phyloP scores from a whole-genome alignment of 2,113 vertebrate species.

The Carlito syrichta region DNA sequence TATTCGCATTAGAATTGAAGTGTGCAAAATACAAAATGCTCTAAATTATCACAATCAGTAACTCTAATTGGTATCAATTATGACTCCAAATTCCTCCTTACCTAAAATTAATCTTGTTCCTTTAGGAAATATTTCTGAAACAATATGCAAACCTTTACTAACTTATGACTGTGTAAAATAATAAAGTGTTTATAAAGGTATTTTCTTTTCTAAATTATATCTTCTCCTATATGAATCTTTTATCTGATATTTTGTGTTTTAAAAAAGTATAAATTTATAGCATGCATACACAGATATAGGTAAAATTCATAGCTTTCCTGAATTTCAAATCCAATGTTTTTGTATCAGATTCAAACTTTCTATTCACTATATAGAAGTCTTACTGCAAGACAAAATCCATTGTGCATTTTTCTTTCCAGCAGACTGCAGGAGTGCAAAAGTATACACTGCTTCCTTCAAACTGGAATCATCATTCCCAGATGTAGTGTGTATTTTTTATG shows the following conservation, averaged over 20 bases:
- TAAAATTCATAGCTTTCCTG: conserved; percentile 12
- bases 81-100: conserved; percentile 21
- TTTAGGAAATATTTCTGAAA: conserved; percentile 47
- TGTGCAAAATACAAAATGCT: conserved; percentile 49
- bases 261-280: background rate
- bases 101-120: conserved; percentile 49
- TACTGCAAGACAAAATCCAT: conserved; percentile 84
- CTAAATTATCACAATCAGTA: conserved; percentile 39
- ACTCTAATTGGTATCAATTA: conserved; percentile 59
- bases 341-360: conserved; percentile 74
- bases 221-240: background rate
- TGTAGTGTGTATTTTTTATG: conserved; percentile 87
- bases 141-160: background rate
- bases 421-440: conserved; percentile 82
- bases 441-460: conserved; percentile 85
- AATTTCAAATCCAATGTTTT: conserved; percentile 71
- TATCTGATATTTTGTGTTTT: background rate
- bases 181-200: background rate
- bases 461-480: conserved; percentile 88
- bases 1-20: conserved; percentile 55
- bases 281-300: background rate
- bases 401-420: conserved; percentile 81
- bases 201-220: background rate
- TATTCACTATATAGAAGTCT: conserved; percentile 80
- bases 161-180: background rate